Evolutionary conservation across 2,113 vertebrate genomes (phyloP).

Genomic region (Furnarius figulus): DNA sequence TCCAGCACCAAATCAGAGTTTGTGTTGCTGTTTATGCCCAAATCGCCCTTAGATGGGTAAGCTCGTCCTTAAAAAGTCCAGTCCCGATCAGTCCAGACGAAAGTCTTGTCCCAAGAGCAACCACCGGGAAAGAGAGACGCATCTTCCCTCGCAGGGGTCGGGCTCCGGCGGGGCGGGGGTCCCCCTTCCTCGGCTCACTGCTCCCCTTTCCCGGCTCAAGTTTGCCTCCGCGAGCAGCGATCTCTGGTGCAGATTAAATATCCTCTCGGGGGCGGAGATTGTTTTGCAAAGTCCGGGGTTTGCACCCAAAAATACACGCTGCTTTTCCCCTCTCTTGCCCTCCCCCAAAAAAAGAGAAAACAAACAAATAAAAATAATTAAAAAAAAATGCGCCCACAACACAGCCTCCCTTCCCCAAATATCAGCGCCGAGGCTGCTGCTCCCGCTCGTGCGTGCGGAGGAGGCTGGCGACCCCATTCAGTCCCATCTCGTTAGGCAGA

Average conservation of each 20-base stretch:
- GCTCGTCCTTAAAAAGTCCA: slow-evolving; percentile 51
- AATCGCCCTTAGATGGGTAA: slow-evolving; percentile 32
- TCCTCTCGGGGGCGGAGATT: slow-evolving; percentile 63
- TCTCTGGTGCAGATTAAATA: slow-evolving; percentile 76
- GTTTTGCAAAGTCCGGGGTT: slow-evolving; percentile 71
- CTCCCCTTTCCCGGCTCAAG: slow-evolving; percentile 30
- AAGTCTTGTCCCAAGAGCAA: slow-evolving; percentile 38
- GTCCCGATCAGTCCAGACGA: slow-evolving; percentile 7
- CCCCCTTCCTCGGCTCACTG: not conserved
- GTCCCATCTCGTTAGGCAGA: slow-evolving; percentile 63
- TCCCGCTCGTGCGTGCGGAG: slow-evolving; percentile 13
- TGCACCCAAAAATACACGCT: slow-evolving; percentile 28
- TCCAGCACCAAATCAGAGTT: slow-evolving; percentile 69
- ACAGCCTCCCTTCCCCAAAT: not conserved
- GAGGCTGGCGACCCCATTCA: slow-evolving; percentile 64
- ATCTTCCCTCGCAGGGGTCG: slow-evolving; percentile 48
- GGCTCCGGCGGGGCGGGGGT: not conserved
- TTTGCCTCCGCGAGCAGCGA: slow-evolving; percentile 47
- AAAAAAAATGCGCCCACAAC: not conserved
- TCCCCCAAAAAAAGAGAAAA: not conserved
- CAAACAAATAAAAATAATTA: not conserved
- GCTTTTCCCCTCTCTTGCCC: not conserved
- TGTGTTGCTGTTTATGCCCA: slow-evolving; percentile 67
- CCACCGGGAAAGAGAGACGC: slow-evolving; percentile 10
- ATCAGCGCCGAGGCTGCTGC: slow-evolving; percentile 38